phyloP scores from a whole-genome alignment of 1,140 invertebrate genomes.

The Homalodisca vitripennis region DNA sequence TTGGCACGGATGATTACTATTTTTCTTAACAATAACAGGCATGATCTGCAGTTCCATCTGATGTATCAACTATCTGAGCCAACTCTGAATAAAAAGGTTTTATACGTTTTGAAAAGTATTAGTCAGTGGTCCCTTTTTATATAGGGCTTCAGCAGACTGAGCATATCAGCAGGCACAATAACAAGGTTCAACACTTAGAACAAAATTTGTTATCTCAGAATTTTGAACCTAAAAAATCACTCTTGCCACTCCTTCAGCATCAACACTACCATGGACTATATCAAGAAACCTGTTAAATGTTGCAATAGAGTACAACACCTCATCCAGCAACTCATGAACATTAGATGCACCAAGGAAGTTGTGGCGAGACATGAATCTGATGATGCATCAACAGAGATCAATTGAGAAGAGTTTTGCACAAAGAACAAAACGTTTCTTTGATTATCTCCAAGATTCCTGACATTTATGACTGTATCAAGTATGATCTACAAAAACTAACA shows the following conservation, averaged over 20 bases:
- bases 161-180: conserved; percentile 85
- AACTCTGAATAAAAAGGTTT: too few species aligned
- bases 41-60: too few species aligned
- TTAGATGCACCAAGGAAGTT: conserved; percentile 82
- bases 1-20: too few species aligned
- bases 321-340: conserved; percentile 81
- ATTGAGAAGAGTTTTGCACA: conserved; percentile 96
- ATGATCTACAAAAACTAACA: conserved; percentile 98
- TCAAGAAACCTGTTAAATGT: conserved; percentile 94
- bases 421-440: conserved; percentile 89
- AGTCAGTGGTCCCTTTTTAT: conserved; percentile 92
- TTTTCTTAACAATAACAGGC: too few species aligned
- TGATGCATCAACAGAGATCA: conserved; percentile 97
- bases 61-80: too few species aligned
- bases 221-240: too few species aligned
- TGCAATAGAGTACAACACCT: conserved; percentile 87
- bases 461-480: conserved; percentile 99
- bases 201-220: too few species aligned
- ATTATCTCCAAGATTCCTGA: conserved; percentile 99
- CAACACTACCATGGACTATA: conserved; percentile 86
- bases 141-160: conserved; percentile 89
- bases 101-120: conserved; percentile 54
- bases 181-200: too few species aligned
- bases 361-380: conserved; percentile 92
- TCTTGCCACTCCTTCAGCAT: conserved; percentile 86